Base-by-base conservation (phyloP, 1,140 invertebrate species). In the Zaprionus lachaisei region DNA sequence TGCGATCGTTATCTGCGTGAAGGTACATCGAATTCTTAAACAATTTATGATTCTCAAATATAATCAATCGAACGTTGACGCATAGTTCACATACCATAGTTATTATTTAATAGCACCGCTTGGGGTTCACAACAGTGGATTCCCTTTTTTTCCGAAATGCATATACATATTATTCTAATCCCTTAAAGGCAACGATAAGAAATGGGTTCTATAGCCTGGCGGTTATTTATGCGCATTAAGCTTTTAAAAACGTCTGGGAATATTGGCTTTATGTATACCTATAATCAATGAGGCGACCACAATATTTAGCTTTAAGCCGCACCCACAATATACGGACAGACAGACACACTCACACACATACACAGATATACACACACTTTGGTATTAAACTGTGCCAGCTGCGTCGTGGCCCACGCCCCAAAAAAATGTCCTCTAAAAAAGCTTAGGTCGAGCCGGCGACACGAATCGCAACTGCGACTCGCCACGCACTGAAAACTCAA, bases 401-500 rank as follows among this genome's bases (percentile, higher is more conserved):
- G 72, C 7, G 17, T 12, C 20, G 12, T 24, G n/a, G 44, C 44
- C 20, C 73, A 76, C 61, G 68, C 17, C 37, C 55, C 5, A 38
- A 37, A 31, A 37, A 62, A 61, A 54, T 24, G 37, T 34, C 54
- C 17, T 54, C 15, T 47, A 41, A 41, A 51, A 69, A 24, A 62
- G 66, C 28, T n/a, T 14, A 24, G 62, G 26, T 44, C 22, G 28
- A 4, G 34, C 26, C 54, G 54, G 62, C 26, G 38, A 51, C 38
- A 61, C 47, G 78, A 44, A 34, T 41, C 68, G 31, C 31, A 34
- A 34, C 31, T 11, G 31, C 6, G 41, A 44, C 41, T 7, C n/a
- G 6, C n/a, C 41, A 41, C 41, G 58, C 15, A 63, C 41, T 51
- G 34, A 62, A 49, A 69, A 75, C 79, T 24, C 57, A 90, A 90